phyloP scores from a whole-genome alignment of 2,888 invertebrate genomes.

The Pollenia labialis region DNA sequence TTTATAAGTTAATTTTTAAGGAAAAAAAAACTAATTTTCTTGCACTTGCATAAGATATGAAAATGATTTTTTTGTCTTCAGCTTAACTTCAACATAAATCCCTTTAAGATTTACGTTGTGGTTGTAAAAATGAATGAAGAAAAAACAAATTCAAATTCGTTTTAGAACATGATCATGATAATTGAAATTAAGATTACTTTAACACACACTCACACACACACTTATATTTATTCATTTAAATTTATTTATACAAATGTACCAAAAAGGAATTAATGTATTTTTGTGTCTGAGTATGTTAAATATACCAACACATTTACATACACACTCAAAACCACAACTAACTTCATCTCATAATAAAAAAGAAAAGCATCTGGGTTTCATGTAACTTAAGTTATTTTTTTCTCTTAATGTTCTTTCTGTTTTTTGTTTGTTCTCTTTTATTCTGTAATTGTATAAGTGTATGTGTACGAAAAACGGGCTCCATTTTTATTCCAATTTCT shows the following conservation, averaged over 20 bases:
- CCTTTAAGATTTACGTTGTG: conserved; percentile 31
- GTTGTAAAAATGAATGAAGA: conserved; percentile 15
- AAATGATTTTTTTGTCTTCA: not conserved
- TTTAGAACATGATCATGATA: conserved; percentile 54
- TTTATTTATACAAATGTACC: not conserved
- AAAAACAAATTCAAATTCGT: conserved; percentile 22
- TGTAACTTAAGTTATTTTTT: conserved; percentile 55
- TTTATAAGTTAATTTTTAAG: conserved; percentile 10
- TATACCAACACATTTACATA: conserved; percentile 17
- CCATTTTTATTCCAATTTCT: conserved; percentile 25
- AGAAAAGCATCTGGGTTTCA: conserved; percentile 68
- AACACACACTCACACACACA: not conserved
- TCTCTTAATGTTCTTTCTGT: conserved; percentile 11
- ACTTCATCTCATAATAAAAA: conserved; percentile 57
- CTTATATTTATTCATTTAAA: not conserved
- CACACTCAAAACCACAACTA: conserved; percentile 40
- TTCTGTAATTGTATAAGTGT: not conserved
- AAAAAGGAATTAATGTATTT: conserved; percentile 7
- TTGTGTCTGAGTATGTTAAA: not conserved
- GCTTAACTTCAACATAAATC: conserved; percentile 16
- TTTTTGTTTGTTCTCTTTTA: conserved; percentile 17
- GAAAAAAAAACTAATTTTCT: not conserved
- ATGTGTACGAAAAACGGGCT: not conserved
- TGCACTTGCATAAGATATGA: conserved; percentile 20
- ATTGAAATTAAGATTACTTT: conserved; percentile 56